phyloP scores from a whole-genome alignment of 2,888 invertebrate genomes.

The Aspidiotus rigidus region DNA sequence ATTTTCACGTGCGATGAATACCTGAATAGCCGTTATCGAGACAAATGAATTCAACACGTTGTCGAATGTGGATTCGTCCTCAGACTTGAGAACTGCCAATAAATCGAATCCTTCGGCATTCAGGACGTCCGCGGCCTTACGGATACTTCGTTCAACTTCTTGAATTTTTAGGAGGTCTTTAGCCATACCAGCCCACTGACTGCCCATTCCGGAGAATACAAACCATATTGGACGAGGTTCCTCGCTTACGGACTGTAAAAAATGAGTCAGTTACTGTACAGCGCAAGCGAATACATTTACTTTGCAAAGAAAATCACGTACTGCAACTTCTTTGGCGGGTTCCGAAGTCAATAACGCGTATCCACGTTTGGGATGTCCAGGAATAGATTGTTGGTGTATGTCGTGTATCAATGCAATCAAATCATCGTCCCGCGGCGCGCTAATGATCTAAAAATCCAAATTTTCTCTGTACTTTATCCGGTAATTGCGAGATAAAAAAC shows the following conservation, averaged over 20 bases:
- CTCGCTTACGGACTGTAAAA: constrained; percentile 1
- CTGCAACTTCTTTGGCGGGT: constrained; percentile 47
- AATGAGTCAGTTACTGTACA: no score
- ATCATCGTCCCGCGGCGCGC: constrained; percentile 57
- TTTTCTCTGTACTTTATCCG: not conserved
- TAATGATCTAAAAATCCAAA: constrained; percentile 42
- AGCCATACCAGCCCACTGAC: constrained; percentile 96
- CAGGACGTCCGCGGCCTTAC: constrained; percentile 61
- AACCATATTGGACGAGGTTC: constrained; percentile 73
- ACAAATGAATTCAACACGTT: constrained; percentile 85
- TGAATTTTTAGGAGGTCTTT: constrained; percentile 74
- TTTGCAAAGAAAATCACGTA: constrained; percentile 38
- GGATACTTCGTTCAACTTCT: constrained; percentile 66
- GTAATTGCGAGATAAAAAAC: not conserved
- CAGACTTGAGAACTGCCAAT: constrained; percentile 65
- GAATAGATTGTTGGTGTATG: constrained; percentile 59
- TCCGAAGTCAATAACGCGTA: constrained; percentile 60
- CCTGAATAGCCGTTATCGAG: constrained; percentile 88
- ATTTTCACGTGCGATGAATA: constrained; percentile 37
- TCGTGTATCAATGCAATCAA: constrained; percentile 67
- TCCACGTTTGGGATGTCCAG: constrained; percentile 72
- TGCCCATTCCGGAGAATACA: constrained; percentile 96
- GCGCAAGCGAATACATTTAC: no score
- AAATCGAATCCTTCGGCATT: constrained; percentile 73
- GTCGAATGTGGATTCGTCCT: constrained; percentile 67